Percentiles rank a stretch among this genome's conserved stretches.
Conservation (phyloP, 2,888 invertebrate species). For the Cactoblastis cactorum region DNA sequence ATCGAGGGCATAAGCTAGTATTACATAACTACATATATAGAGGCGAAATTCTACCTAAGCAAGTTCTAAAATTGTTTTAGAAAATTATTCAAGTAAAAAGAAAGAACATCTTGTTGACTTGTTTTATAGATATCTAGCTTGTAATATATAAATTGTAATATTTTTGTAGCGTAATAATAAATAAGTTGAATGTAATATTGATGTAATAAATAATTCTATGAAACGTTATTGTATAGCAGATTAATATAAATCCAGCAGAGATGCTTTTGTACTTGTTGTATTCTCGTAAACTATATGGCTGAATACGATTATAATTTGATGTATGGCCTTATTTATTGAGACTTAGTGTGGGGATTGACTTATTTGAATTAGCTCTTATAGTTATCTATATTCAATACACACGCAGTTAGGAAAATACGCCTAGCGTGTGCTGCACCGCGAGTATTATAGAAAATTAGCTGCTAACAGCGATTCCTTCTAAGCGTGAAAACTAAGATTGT, state of each 20-base stretch:
- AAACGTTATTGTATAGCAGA: constrained; percentile 47
- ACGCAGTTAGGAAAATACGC: no score
- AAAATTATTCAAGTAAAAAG: no score
- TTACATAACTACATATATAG: no score
- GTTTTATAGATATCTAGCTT: constrained; percentile 31
- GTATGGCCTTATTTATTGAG: not conserved
- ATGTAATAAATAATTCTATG: constrained; percentile 59
- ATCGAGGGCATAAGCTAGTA: no score
- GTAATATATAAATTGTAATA: constrained; percentile 33
- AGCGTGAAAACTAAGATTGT: not conserved
- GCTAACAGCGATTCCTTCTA: not conserved
- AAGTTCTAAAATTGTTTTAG: not conserved
- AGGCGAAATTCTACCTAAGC: no score
- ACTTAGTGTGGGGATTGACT: not conserved
- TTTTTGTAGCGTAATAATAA: constrained; percentile 36
- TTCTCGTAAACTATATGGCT: constrained; percentile 22
- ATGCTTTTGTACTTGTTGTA: constrained; percentile 22
- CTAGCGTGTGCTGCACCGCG: no score
- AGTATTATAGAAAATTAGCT: no score
- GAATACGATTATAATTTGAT: not conserved
- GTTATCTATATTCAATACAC: no score
- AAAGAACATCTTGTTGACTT: constrained; percentile 55
- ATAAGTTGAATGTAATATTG: constrained; percentile 35
- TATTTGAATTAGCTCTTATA: not conserved
- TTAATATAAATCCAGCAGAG: constrained; percentile 23